Evolutionary conservation across 1,140 invertebrate species (phyloP), one percentile per base, ranked within the genome.

Genomic region (Anagrus nilaparvatae): DNA sequence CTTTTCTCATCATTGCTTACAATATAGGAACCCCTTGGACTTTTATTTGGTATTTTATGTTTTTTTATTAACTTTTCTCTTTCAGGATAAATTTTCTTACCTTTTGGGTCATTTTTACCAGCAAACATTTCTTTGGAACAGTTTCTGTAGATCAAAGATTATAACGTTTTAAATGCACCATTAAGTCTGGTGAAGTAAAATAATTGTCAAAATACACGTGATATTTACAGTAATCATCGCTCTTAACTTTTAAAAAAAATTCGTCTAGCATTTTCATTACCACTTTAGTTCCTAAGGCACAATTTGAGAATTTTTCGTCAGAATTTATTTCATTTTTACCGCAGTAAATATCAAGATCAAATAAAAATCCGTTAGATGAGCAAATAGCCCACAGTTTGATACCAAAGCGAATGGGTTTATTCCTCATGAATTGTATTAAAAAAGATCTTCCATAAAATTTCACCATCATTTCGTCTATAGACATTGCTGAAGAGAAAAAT

Each of bases 151-250:
- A 34, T 30, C 25, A 24, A 29, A 46, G 30, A 20, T 38, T 38
- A 17, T 18, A 23, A 29, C 35, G 40, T 19, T 13, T 20, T 25
- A 46, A 36, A 24, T 40, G 38, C 19, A 46, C 23, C 10, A 46
- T 24, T 34, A 40, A 40, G 35, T 46, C 38, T 34, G 31, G 31
- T 9, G 31, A 40, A 10, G 44, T 46, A n/a, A 35, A 46, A 40
- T 28, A 46, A 19, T 46, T 40, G 23, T 46, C 31, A 17, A 40
- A 46, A 29, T 40, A 46, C n/a, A 46, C 7, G 35, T 46, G 44
- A 36, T 46, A 32, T 32, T 40, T 34, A 18, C n/a, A n/a, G n/a
- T n/a, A n/a, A n/a, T n/a, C n/a, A n/a, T n/a, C n/a, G n/a, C n/a
- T n/a, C n/a, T n/a, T n/a, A n/a, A n/a, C n/a, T n/a, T n/a, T n/a